These are phyloP conservation scores for Oligia fasciuncula DNA, from an alignment of 2,888 invertebrate species.

Conservation along the genomic window DNA sequence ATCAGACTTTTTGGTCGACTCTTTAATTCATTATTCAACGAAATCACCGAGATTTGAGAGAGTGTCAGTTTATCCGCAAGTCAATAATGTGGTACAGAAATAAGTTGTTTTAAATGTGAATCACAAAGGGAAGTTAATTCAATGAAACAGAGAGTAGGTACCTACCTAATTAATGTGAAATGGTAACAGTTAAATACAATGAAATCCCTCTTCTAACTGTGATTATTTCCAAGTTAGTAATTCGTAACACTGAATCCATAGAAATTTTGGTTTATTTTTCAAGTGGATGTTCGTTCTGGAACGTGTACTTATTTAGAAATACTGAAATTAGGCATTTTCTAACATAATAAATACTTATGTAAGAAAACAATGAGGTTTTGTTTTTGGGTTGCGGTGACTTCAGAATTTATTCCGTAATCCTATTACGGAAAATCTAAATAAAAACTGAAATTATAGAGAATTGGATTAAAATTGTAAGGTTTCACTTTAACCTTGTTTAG, in stretches of 20 bases:
- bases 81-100: constrained; percentile 23
- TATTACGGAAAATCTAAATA: constrained; percentile 23
- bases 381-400: neutral
- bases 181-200: constrained; percentile 23
- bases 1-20: constrained; percentile 6
- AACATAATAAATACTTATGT: too few species aligned
- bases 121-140: constrained; percentile 26
- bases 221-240: constrained; percentile 23
- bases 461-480: constrained; percentile 58
- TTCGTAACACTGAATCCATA: constrained; percentile 31
- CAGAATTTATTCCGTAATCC: constrained; percentile 22
- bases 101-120: constrained; percentile 29
- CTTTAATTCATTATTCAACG: constrained; percentile 7
- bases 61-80: constrained; percentile 20
- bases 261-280: constrained; percentile 9
- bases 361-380: neutral
- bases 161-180: constrained; percentile 9
- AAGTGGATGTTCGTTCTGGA: neutral
- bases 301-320: neutral
- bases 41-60: constrained; percentile 17
- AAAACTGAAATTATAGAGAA: constrained; percentile 50
- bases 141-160: constrained; percentile 4
- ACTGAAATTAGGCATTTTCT: neutral
- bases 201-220: constrained; percentile 16
- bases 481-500: constrained; percentile 56